Evolutionary conservation across 2,888 invertebrate genomes (phyloP).

Genomic region (Orgyia antiqua): DNA sequence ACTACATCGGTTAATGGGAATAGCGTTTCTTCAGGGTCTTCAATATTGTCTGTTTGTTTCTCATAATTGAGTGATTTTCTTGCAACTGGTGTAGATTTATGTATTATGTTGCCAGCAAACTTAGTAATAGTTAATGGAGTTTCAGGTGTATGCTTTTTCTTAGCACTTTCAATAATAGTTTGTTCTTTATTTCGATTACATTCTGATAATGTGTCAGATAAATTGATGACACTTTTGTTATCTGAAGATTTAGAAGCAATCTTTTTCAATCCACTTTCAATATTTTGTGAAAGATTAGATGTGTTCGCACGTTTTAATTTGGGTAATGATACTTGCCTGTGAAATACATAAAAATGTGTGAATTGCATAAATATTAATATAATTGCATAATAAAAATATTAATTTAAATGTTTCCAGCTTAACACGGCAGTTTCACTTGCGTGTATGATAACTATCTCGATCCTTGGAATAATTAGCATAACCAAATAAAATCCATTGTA

Average conservation of each 20-base stretch:
- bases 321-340: conserved; percentile 40
- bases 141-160: conserved; percentile 33
- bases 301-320: conserved; percentile 36
- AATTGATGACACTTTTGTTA: conserved; percentile 37
- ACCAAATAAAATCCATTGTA: no score
- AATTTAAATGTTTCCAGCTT: no score
- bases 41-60: conserved; percentile 20
- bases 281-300: conserved; percentile 25
- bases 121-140: conserved; percentile 58
- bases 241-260: conserved; percentile 13
- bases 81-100: conserved; percentile 64
- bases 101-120: conserved; percentile 54
- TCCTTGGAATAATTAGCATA: no score
- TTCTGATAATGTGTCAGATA: conserved; percentile 39
- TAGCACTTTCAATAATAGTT: conserved; percentile 32
- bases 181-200: conserved; percentile 28
- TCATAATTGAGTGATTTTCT: conserved; percentile 53
- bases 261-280: conserved; percentile 17
- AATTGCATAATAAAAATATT: no score
- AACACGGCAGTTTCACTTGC: no score
- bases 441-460: no score
- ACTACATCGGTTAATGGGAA: conserved; percentile 39
- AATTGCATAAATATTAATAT: no score
- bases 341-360: no score
- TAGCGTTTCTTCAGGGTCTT: conserved; percentile 46